These are phyloP conservation scores for Zoroaster sp. DNA, from an alignment of 53 echinoderm and acorn worm species.

Conservation along the genomic window DNA sequence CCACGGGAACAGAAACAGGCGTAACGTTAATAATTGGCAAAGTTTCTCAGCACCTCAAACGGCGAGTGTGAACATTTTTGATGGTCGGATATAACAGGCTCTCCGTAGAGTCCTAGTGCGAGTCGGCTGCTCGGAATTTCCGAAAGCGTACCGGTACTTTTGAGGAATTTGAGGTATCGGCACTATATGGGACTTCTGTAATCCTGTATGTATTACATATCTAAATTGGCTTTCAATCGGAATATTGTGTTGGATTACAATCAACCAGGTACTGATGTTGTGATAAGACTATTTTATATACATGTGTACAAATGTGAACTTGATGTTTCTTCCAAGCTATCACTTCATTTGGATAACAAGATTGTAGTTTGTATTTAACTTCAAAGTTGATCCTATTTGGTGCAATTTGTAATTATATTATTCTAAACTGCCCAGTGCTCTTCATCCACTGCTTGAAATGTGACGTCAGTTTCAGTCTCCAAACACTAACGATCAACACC, in stretches of 20 bases:
- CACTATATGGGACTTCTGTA: neutral
- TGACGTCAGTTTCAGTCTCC: neutral
- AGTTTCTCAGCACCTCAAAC: slow-evolving; percentile 2
- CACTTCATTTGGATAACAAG: neutral
- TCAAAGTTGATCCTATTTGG: neutral
- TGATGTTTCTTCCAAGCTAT: neutral
- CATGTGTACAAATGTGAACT: neutral
- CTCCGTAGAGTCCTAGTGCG: neutral
- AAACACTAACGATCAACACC: neutral
- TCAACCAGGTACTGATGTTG: neutral
- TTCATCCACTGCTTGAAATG: too few species aligned
- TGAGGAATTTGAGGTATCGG: neutral
- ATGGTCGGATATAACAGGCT: neutral
- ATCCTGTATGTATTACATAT: neutral
- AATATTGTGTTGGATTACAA: neutral
- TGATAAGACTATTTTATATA: neutral
- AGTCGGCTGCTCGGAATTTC: neutral
- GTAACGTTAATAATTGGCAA: neutral
- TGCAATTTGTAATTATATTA: neutral
- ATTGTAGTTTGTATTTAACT: too few species aligned
- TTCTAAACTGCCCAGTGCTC: neutral
- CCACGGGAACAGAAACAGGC: neutral
- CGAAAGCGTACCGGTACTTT: neutral
- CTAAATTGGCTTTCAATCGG: neutral
- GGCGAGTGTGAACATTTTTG: neutral